Base-by-base conservation (phyloP, 1,140 invertebrate species). In the Portunus trituberculatus region DNA sequence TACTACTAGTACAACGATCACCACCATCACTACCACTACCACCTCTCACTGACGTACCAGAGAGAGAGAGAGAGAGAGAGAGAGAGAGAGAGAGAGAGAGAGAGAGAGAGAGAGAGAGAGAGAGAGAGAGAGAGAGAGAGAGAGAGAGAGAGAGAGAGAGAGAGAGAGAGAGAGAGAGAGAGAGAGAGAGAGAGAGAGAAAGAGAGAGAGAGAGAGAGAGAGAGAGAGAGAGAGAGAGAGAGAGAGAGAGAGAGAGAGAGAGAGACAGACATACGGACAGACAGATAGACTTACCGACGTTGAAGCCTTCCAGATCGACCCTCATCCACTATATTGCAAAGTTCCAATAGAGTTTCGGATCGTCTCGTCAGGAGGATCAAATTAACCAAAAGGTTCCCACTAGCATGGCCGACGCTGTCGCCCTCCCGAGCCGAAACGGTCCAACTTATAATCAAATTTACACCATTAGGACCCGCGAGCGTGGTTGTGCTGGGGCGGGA, bases 101-200 rank as follows among this genome's bases (percentile, higher is more conserved):
- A 91, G 52, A 91, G 90, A 91, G 90, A 91, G 52, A 91, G 52
- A 91, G 52, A 91, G 90, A 91, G 52, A 91, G 90, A 91, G 28
- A 91, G 90, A 91, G 52, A 91, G 59, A 76, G 29, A 91, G 0
- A 91, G 14, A 39, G 52, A 91, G 48, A 91, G 25, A 91, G 52
- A 67, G 46, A 29, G 52, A 91, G 28, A 90, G 32, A n/a, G 46
- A 32, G 84, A 87, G 31, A 16, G 39, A 89, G 39, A 89, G 16
- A 89, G 87, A 89, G 8, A 89, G 25, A 89, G 39, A 12, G 20
- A 89, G 39, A 89, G 87, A 89, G 39, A 76, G 52, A 91, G 52
- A 91, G 90, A 91, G 90, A 91, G 52, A 91, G 52, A 91, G 52
- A 91, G 90, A 39, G 39, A 39, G 83, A 28, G n/a, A 25, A 28